These are phyloP conservation scores for Bujurquina vittata DNA, from an alignment of 2,113 vertebrate species.

Conservation along the genomic window DNA sequence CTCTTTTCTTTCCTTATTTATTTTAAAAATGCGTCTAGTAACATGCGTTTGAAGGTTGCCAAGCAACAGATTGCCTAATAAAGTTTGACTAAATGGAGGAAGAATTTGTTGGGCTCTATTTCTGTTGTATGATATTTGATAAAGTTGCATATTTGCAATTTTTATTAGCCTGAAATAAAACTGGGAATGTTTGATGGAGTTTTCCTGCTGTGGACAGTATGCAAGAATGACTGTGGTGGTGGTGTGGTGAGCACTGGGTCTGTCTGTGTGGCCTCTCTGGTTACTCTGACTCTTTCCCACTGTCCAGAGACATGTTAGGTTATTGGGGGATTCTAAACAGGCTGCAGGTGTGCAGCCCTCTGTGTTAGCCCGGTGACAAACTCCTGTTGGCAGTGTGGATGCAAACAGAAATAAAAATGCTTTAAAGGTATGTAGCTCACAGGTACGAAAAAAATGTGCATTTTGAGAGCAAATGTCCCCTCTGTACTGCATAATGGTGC, in stretches of 20 bases:
- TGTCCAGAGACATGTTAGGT: background rate
- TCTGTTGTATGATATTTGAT: too few relatives aligned
- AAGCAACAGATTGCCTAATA: too few relatives aligned
- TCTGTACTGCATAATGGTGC: too few relatives aligned
- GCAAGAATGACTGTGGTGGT: background rate
- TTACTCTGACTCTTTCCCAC: background rate
- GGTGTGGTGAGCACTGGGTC: background rate
- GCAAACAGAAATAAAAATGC: background rate
- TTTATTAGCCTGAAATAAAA: background rate
- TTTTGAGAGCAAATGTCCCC: too few relatives aligned
- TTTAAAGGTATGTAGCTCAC: too few relatives aligned
- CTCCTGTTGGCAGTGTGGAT: background rate
- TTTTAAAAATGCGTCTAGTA: too few relatives aligned
- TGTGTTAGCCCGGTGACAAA: background rate
- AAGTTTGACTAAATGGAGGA: too few relatives aligned
- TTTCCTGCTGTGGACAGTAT: background rate
- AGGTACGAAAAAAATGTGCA: too few relatives aligned
- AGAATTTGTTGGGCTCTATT: too few relatives aligned
- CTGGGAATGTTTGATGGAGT: fast-evolving
- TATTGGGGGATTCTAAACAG: background rate
- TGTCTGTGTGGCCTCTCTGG: background rate
- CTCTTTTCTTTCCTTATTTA: too few relatives aligned
- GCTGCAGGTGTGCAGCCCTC: background rate
- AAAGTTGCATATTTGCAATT: too few relatives aligned
- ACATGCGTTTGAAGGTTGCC: too few relatives aligned